phyloP scores from a whole-genome alignment of 1,140 invertebrate species.

The Zaprionus inermis region DNA sequence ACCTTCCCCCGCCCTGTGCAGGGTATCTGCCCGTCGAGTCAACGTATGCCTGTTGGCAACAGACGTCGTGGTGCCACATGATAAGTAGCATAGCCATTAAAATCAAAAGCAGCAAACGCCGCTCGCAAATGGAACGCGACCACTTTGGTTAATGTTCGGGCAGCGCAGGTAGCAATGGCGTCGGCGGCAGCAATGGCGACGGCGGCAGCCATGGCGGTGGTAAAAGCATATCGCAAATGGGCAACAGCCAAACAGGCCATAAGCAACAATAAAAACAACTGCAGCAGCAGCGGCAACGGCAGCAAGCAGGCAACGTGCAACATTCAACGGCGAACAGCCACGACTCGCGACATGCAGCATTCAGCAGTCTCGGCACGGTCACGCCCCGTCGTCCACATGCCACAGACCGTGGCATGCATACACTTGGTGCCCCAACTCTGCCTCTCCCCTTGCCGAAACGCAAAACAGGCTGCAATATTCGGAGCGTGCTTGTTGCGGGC shows the following conservation, averaged over 20 bases:
- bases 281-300: not conserved
- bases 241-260: slow-evolving; percentile 15
- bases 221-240: slow-evolving; percentile 57
- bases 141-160: slow-evolving; percentile 77
- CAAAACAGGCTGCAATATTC: slow-evolving; percentile 21
- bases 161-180: not conserved
- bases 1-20: too few relatives aligned
- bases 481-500: not conserved
- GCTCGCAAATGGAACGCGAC: slow-evolving; percentile 75
- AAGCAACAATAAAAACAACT: not conserved
- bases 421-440: slow-evolving; percentile 4
- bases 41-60: slow-evolving; percentile 1
- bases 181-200: not conserved
- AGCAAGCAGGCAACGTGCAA: not conserved
- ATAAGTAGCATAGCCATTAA: slow-evolving; percentile 80
- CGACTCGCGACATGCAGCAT: slow-evolving; percentile 2
- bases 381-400: slow-evolving; percentile 11
- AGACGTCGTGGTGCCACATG: slow-evolving; percentile 56
- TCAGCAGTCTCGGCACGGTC: slow-evolving; percentile 13
- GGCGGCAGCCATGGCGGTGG: slow-evolving; percentile 11
- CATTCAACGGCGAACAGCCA: not conserved
- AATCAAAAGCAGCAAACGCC: slow-evolving; percentile 67
- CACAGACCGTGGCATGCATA: slow-evolving; percentile 37
- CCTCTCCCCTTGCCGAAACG: not conserved
- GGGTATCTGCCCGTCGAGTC: not conserved